These are phyloP conservation scores for Rattus rattus DNA, from an alignment of 2,113 vertebrate genomes.

Conservation along the genomic window DNA sequence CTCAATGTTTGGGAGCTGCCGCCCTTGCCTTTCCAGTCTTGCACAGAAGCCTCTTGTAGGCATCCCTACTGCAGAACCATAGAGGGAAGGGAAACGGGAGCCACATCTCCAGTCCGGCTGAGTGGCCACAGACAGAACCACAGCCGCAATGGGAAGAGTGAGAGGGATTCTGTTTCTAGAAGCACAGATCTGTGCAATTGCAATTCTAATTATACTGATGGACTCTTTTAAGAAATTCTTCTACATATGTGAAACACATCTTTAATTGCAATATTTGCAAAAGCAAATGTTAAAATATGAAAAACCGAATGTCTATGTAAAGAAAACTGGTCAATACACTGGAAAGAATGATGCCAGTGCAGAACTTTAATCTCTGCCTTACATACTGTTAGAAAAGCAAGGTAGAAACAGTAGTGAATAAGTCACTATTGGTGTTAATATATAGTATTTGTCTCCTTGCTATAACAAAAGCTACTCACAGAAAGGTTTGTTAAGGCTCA, in stretches of 20 bases:
- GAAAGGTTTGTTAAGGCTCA: neutral
- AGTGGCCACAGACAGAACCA: neutral
- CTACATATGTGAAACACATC: neutral
- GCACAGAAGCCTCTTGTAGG: neutral
- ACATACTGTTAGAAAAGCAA: neutral
- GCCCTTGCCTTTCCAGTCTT: neutral
- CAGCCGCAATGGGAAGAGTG: neutral
- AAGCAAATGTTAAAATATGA: neutral
- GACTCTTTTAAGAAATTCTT: neutral
- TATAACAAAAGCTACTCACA: neutral
- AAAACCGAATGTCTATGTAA: neutral
- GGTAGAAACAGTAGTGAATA: neutral
- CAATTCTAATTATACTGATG: neutral
- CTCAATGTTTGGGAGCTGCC: neutral
- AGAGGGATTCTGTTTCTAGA: neutral
- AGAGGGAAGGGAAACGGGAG: neutral
- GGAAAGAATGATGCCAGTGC: neutral
- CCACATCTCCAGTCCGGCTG: neutral
- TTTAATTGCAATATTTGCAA: neutral
- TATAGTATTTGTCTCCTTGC: neutral
- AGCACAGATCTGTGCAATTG: neutral
- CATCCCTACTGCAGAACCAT: neutral
- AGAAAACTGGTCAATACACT: neutral
- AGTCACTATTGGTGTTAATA: neutral
- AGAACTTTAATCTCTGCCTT: neutral